Evolutionary conservation across 2,888 invertebrate genomes (phyloP).

Genomic region (Liposcelis brunnea): DNA sequence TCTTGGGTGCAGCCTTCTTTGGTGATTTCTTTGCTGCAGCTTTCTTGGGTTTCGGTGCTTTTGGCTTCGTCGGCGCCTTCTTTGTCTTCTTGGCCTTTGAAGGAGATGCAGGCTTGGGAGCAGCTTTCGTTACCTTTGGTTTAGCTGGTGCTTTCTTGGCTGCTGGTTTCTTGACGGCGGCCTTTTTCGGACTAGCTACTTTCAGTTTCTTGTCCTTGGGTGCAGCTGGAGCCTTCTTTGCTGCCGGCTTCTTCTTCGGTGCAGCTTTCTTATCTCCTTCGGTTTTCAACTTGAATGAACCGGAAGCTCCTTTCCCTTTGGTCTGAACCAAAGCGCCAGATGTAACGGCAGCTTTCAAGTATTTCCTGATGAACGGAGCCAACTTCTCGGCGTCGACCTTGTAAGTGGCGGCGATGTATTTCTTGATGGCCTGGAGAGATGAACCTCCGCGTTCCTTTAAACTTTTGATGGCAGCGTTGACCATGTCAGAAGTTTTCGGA

Average conservation of each 20-base stretch:
- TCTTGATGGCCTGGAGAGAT: slow-evolving; percentile 39
- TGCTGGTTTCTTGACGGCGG: slow-evolving; percentile 12
- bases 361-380: slow-evolving; percentile 39
- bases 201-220: slow-evolving; percentile 15
- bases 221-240: slow-evolving; percentile 7
- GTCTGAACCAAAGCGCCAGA: slow-evolving; percentile 34
- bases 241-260: slow-evolving; percentile 5
- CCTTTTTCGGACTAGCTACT: slow-evolving; percentile 16
- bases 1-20: slow-evolving; percentile 12
- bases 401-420: slow-evolving; percentile 40
- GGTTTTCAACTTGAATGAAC: slow-evolving; percentile 27
- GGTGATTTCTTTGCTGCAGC: slow-evolving; percentile 7
- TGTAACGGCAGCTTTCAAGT: slow-evolving; percentile 36
- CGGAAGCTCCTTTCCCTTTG: slow-evolving; percentile 36
- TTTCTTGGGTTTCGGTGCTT: slow-evolving; percentile 26
- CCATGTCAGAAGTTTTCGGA: slow-evolving; percentile 37
- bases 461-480: slow-evolving; percentile 34
- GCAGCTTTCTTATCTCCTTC: slow-evolving; percentile 8
- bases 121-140: no score
- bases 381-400: slow-evolving; percentile 39
- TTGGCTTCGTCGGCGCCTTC: slow-evolving; percentile 17
- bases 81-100: slow-evolving; percentile 19
- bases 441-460: slow-evolving; percentile 41
- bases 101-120: background rate
- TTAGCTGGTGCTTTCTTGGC: slow-evolving; percentile 17